Conservation (phyloP, 2,888 invertebrate genomes). For the Ochropacha duplaris region DNA sequence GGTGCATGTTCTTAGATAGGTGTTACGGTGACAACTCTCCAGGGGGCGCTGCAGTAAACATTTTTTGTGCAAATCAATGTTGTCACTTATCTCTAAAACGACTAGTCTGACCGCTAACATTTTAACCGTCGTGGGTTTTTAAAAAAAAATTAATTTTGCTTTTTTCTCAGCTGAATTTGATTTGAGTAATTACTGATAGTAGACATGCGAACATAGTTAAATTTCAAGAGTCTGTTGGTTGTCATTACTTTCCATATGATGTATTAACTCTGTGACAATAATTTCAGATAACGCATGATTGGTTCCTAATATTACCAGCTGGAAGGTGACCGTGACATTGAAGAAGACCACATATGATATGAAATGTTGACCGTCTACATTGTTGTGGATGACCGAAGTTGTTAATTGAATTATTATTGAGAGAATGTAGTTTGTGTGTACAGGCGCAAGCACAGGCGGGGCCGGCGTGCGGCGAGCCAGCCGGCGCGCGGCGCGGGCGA, state of each 20-base stretch:
- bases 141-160: no score
- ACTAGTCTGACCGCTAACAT: no score
- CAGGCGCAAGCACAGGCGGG: slow-evolving; percentile 66
- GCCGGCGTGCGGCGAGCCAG: slow-evolving; percentile 76
- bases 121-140: no score
- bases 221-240: background rate
- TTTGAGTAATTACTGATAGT: background rate
- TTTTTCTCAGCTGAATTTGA: background rate
- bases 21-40: no score
- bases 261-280: background rate
- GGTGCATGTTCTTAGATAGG: no score
- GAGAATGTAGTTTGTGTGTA: slow-evolving; percentile 21
- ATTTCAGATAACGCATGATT: background rate
- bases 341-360: no score
- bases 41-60: no score
- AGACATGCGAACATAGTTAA: background rate
- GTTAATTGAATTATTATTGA: background rate
- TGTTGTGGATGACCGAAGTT: background rate
- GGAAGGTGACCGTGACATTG: no score
- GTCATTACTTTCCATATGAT: background rate
- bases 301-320: no score
- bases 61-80: no score
- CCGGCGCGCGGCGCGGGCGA: slow-evolving; percentile 73
- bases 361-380: no score
- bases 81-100: no score